Evolutionary conservation across 2,113 vertebrate species (phyloP), one percentile per base, ranked within the genome.

Genomic region (Oenanthe oenanthe): DNA sequence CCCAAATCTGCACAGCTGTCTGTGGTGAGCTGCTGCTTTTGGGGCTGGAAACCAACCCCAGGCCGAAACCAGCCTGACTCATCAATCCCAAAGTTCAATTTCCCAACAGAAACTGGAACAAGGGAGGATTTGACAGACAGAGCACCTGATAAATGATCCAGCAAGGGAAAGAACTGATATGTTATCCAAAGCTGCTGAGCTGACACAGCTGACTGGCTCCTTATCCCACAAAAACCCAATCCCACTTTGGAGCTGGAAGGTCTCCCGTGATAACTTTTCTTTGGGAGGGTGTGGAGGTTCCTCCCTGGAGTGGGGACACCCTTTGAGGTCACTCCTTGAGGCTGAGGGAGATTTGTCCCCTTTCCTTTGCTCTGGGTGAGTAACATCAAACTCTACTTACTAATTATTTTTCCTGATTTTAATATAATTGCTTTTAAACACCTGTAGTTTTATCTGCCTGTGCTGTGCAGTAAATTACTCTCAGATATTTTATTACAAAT

Each of bases 21-120:
- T 2, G 34, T 3, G 20, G 20, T 17, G 15, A 28, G 4, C 1
- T 0, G 34, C 31, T 42, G 28, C 6, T 45, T 19, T 38, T 45
- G 84, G 38, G 18, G 4, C 2, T 10, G 38, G 48, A 42, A 70
- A 50, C 65, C 24, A 34, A 29, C 7, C 34, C 25, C 2, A 10
- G 19, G 7, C 42, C 65, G 42, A 29, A 48, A 29, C 22, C 70
- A 57, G 34, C 43, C 61, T 31, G 34, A 13, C 10, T 50, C 61
- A 34, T 11, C 71, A 7, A 75, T 34, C 51, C 61, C 82, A 50
- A 75, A 75, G 1, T 31, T 66, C 43, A 57, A 1, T 25, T 58
- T 85, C 51, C 20, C 1, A 0, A 31, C 0, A 13, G 31, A 29
- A 58, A 26, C 13, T 50, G 43, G 31, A 29, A 26, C 61, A 9